Conservation (phyloP, 2,113 vertebrate species). For the Lanius collurio region DNA sequence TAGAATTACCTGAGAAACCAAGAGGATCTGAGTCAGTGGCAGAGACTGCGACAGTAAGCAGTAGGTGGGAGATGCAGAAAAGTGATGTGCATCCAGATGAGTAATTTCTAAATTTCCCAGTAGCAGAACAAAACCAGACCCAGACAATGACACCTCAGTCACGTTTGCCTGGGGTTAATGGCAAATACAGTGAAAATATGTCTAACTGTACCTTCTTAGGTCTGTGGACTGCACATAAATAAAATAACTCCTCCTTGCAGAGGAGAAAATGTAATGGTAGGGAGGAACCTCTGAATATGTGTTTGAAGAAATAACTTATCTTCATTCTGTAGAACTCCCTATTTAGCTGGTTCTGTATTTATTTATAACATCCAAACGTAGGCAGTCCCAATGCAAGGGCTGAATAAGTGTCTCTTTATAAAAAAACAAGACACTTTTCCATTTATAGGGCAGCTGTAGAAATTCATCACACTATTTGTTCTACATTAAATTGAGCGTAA, state of each 20-base stretch:
- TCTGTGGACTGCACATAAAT: not conserved
- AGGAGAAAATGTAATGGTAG: not conserved
- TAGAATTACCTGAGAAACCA: not conserved
- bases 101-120: not conserved
- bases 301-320: not conserved
- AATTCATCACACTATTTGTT: not conserved
- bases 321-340: not conserved
- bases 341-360: not conserved
- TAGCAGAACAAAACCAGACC: not conserved
- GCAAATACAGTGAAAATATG: not conserved
- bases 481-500: not conserved
- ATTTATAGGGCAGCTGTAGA: not conserved
- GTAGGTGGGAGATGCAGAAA: not conserved
- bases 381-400: not conserved
- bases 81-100: not conserved
- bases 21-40: not conserved
- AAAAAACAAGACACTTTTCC: not conserved
- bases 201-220: not conserved
- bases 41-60: not conserved
- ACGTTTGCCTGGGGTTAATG: not conserved
- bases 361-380: not conserved
- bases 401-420: not conserved
- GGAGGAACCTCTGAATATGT: not conserved
- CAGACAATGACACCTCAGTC: not conserved
- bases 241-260: not conserved